Evolutionary conservation across 2,113 vertebrate genomes (phyloP).

Genomic region (Pollimyrus isidori): DNA sequence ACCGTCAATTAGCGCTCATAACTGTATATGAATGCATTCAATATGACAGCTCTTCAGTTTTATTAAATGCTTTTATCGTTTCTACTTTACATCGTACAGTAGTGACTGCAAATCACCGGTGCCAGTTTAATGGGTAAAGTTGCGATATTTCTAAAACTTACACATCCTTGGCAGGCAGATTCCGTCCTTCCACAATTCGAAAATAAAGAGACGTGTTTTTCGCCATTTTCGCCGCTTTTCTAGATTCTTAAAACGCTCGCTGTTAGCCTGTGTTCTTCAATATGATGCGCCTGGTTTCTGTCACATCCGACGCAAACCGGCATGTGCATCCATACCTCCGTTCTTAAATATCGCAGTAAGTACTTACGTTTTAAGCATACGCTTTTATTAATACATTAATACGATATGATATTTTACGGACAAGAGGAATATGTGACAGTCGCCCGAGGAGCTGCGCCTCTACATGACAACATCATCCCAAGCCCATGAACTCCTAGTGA

Average conservation of each 20-base stretch:
- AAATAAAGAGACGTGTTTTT: conserved; percentile 76
- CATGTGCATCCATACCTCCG: background rate
- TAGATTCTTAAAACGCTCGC: conserved; percentile 8
- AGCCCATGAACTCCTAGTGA: background rate
- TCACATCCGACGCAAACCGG: background rate
- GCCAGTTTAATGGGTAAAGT: background rate
- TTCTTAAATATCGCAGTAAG: background rate
- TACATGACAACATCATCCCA: background rate
- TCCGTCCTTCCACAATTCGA: conserved; percentile 79
- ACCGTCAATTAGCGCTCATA: background rate
- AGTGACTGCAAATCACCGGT: background rate
- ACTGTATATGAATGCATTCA: background rate
- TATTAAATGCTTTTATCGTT: background rate
- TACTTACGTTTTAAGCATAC: background rate
- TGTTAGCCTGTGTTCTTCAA: background rate
- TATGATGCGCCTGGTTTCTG: background rate
- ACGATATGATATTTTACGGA: background rate
- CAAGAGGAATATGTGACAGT: background rate
- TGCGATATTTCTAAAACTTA: conserved; percentile 48
- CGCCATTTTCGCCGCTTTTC: conserved; percentile 52
- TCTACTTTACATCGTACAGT: background rate
- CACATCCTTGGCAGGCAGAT: conserved; percentile 85
- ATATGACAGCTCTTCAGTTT: background rate
- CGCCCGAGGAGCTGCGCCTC: background rate
- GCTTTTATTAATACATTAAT: background rate